Base-by-base conservation (phyloP, 2,797 vertebrate species). In the Aplochiton taeniatus region DNA sequence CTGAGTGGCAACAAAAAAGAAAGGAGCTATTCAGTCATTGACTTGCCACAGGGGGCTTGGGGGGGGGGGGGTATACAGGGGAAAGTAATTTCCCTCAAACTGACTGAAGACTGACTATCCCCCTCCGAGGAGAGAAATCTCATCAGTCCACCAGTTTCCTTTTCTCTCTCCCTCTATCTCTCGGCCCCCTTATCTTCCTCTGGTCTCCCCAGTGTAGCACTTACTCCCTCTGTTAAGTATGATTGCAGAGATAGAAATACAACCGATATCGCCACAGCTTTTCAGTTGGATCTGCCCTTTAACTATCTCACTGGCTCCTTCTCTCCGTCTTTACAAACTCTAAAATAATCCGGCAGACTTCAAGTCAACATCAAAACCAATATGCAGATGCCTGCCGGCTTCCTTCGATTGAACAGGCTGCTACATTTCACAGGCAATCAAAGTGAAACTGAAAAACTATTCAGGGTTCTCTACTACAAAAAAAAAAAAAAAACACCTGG, bases 1-100 rank as follows among this genome's bases (percentile, higher is more conserved):
- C 31, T 2, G 2, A 31, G 6, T 6, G 31, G 31, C 31, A 31
- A 31, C 31, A 31, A 31, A 31, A 31, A 31, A 31, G 31, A 31
- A 31, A 31, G 31, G 31, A 31, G 31, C 31, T 31, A 31, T 31
- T 31, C 31, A 31, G 31, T 31, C 31, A 31, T 31, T 31, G 31
- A 31, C n/a, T n/a, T n/a, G n/a, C n/a, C n/a, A 31, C 31, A 31
- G 31, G 31, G 31, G 31, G 31, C 3, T 2, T 2, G 31, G 31
- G 31, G 31, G 31, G 31, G 31, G 31, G 31, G 31, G 31, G 31
- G 2, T 31, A 6, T 31, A 31, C 3, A 31, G 3, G 31, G 31
- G 31, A 65, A 65, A 89, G 80, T 69, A 87, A 85, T 86, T 80
- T 80, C 76, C 75, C 79, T 79, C 75, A 65, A 75, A 79, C 70